These are phyloP conservation scores for Pyrocephalus nanus DNA, from an alignment of 2,797 vertebrate species.

Conservation along the genomic window DNA sequence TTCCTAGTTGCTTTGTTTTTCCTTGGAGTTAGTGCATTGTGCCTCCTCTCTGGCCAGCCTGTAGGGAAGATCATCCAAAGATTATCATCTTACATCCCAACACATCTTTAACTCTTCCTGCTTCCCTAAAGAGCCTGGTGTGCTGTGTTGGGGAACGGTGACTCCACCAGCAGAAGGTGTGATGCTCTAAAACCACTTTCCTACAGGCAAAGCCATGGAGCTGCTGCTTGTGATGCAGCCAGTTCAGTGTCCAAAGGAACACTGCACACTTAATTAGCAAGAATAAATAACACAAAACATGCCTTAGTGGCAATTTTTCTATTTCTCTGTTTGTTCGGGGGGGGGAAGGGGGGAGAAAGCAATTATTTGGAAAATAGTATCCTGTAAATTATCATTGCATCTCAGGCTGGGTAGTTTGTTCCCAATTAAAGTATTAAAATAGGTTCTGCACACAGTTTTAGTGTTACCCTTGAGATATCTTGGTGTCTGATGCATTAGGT, in stretches of 20 bases:
- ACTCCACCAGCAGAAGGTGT: background rate
- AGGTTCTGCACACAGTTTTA: background rate
- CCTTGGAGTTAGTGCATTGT: background rate
- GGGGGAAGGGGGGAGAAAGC: background rate
- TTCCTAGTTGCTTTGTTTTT: background rate
- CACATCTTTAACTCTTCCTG: background rate
- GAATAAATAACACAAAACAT: background rate
- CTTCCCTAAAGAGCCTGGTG: background rate
- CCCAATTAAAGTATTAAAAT: slow-evolving; percentile 52
- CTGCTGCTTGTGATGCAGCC: background rate
- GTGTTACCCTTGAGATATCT: slow-evolving; percentile 14
- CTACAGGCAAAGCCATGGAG: background rate
- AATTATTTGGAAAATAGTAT: background rate
- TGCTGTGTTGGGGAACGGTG: background rate
- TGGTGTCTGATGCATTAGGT: background rate
- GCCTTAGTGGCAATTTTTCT: background rate
- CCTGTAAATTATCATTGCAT: background rate
- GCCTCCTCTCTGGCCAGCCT: background rate
- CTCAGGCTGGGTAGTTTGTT: background rate
- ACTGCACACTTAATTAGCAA: background rate
- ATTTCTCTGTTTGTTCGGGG: background rate
- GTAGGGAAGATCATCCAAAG: fast-evolving
- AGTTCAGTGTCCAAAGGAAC: background rate
- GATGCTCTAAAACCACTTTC: background rate
- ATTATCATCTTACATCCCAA: background rate